Evolutionary conservation across 2,888 invertebrate genomes (phyloP).

Genomic region (Synergus itoensis): DNA sequence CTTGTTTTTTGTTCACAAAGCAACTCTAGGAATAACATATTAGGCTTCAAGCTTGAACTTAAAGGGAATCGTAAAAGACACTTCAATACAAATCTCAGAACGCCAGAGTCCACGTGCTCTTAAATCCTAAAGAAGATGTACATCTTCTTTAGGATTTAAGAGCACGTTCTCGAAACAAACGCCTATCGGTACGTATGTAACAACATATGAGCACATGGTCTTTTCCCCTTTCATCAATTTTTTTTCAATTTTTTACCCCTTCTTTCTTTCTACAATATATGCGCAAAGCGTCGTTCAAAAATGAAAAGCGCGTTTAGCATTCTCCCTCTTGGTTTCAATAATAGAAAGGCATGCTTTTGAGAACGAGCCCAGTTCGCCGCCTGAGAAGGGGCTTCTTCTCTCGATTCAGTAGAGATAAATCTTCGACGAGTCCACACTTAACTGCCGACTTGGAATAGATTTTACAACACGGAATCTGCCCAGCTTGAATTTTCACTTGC

Average conservation of each 20-base stretch:
- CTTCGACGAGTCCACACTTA: conserved; percentile 59
- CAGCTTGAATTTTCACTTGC: conserved; percentile 32
- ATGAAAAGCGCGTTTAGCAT: conserved; percentile 58
- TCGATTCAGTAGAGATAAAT: conserved; percentile 39
- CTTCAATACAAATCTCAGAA: no score
- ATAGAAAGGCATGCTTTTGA: conserved; percentile 75
- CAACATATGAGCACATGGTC: neutral
- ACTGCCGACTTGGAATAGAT: conserved; percentile 63
- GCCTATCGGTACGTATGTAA: conserved; percentile 1
- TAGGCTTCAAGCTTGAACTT: no score
- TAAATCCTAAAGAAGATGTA: neutral
- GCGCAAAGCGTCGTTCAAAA: conserved; percentile 42
- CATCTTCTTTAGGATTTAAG: neutral
- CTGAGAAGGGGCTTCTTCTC: conserved; percentile 44
- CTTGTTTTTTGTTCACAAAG: no score
- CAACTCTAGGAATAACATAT: no score
- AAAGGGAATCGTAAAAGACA: no score
- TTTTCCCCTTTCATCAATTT: conserved; percentile 2
- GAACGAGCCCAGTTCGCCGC: conserved; percentile 48
- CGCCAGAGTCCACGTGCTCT: no score
- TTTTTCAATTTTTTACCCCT: neutral
- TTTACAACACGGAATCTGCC: conserved; percentile 29
- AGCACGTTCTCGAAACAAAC: conserved; percentile 1
- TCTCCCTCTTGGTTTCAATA: conserved; percentile 67
- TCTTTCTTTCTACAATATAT: conserved; percentile 6